A percentile compares a stretch with the other conserved stretches of the same genome.
Conservation (phyloP, 2,888 invertebrate genomes). For the Xestobium rufovillosum region DNA sequence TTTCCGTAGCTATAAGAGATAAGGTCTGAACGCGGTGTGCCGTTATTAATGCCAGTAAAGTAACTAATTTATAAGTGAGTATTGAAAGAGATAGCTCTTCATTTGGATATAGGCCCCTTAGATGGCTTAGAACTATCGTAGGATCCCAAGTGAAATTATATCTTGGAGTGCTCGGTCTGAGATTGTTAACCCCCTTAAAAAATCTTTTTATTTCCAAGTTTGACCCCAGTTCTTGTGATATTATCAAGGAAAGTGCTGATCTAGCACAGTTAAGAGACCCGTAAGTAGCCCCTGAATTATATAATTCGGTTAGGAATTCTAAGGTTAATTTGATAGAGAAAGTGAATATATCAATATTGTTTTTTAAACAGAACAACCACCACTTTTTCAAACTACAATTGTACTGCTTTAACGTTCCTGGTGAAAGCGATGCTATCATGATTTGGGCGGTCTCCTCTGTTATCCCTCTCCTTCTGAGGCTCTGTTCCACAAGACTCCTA, state of each 20-base stretch:
- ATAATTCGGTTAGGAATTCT: conserved; percentile 3
- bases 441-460: conserved; percentile 15
- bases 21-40: too few species aligned
- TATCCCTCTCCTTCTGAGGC: conserved; percentile 6
- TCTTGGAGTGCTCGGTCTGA: conserved; percentile 18
- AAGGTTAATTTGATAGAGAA: background rate
- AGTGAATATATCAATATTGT: conserved; percentile 10
- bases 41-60: too few species aligned
- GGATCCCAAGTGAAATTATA: conserved; percentile 24
- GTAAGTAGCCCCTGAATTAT: conserved; percentile 8
- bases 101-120: conserved; percentile 16
- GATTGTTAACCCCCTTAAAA: conserved; percentile 20
- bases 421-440: conserved; percentile 15
- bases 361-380: conserved; percentile 17
- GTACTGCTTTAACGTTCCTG: conserved; percentile 17
- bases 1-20: too few species aligned
- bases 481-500: conserved; percentile 18
- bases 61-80: too few species aligned
- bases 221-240: too few species aligned
- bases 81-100: too few species aligned
- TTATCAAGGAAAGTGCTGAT: conserved; percentile 8
- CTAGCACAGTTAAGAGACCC: conserved; percentile 8
- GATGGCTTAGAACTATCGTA: conserved; percentile 18
- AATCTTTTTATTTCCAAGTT: conserved; percentile 10
- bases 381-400: conserved; percentile 16